Evolutionary conservation across 2,113 vertebrate species (phyloP), one percentile per base, ranked within the genome.

Genomic region (Cyanoramphus novaezelandiae): DNA sequence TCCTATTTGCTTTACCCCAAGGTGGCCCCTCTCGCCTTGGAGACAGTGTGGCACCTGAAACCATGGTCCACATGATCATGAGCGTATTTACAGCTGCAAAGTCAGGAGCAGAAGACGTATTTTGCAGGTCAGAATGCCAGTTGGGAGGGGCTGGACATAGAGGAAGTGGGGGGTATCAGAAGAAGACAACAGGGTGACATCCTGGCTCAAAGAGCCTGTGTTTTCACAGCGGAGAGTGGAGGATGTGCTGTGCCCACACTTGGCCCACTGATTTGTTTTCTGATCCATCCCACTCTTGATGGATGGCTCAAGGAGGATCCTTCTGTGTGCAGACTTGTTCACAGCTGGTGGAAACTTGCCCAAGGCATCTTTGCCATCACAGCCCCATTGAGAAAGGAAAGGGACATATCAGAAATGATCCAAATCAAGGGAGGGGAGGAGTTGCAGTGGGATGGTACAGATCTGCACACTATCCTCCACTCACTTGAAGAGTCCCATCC

Each of bases 1-100:
- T 98, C 93, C 93, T 96, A 55, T 98, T 98, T 97, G 91, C 94
- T 96, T 87, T 94, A 20, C 84, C 90, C 70, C 21, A 63, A 35
- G 60, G 86, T 85, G 84, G 93, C 88, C 90, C 83, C 94, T 95
- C 87, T 95, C 55, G 59, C 88, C 71, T 72, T 83, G 47, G 90
- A 94, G 83, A 95, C 62, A 74, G 53, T 52, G 60, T 78, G 90
- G 92, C 92, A 91, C 91, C 95, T 93, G 92, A 71, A 83, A 86
- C 92, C 77, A 17, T 39, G 85, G 79, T 55, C 49, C 84, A 29
- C 47, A 17, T 92, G 81, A 90, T 82, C 39, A 28, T 27, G 59
- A 63, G 31, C 25, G 77, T 92, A 71, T 86, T 97, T 92, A 74
- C 82, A 94, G 49, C 47, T 92, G 64, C 87, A 47, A 21, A 81